phyloP scores from a whole-genome alignment of 2,888 invertebrate species.

The Balanococcus diminutus region DNA sequence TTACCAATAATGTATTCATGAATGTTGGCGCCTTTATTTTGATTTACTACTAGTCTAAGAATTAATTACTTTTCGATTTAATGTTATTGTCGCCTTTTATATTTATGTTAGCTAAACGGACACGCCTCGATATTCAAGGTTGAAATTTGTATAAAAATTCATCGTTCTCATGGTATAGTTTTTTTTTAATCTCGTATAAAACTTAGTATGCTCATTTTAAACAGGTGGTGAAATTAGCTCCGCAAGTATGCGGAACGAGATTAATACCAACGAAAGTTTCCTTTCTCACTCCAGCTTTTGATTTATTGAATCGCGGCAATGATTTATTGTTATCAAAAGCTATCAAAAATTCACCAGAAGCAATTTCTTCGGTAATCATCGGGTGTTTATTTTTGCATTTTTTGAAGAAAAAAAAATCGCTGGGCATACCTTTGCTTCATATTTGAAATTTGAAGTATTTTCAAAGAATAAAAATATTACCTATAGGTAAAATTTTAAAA shows the following conservation, averaged over 20 bases:
- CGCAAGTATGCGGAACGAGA: conserved; percentile 18
- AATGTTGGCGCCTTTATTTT: conserved; percentile 55
- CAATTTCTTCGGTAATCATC: neutral
- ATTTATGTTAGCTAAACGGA: conserved; percentile 34
- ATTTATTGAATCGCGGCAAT: neutral
- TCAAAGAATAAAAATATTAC: no score
- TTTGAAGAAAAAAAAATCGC: neutral
- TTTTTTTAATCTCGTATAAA: conserved; percentile 5
- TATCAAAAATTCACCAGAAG: neutral
- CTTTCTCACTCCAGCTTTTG: neutral
- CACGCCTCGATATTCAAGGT: conserved; percentile 54
- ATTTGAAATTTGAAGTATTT: no score
- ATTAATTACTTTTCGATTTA: conserved; percentile 55
- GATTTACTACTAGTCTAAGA: conserved; percentile 54
- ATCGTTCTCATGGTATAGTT: conserved; percentile 25
- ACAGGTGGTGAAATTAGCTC: conserved; percentile 36
- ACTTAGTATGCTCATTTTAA: conserved; percentile 12
- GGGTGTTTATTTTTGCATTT: neutral
- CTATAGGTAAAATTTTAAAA: no score
- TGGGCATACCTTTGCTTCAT: no score
- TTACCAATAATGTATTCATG: conserved; percentile 54
- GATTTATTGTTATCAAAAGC: neutral
- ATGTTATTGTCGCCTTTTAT: conserved; percentile 50
- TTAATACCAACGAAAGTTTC: neutral
- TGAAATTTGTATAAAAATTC: conserved; percentile 42